These are phyloP conservation scores for Vireo griseus DNA, from an alignment of 2,797 vertebrate species.

Conservation along the genomic window DNA sequence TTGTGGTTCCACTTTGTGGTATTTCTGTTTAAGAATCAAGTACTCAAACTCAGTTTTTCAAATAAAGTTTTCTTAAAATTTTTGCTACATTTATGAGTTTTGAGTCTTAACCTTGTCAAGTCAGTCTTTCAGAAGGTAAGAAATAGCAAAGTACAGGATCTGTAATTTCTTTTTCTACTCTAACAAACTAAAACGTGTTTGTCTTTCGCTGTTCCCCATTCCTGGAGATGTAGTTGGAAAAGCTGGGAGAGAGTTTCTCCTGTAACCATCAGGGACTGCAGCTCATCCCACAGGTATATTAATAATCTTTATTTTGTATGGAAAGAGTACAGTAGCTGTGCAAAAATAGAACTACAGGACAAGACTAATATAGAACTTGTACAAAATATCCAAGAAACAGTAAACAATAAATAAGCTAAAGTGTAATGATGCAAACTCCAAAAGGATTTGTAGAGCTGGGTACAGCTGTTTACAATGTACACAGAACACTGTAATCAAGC, in stretches of 20 bases:
- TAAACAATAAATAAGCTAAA: slow-evolving; percentile 96
- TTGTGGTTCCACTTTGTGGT: not conserved
- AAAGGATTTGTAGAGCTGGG: slow-evolving; percentile 75
- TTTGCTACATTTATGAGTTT: not conserved
- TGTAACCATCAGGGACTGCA: not conserved
- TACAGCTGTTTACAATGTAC: slow-evolving; percentile 79
- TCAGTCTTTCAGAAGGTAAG: not conserved
- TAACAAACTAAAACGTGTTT: not conserved
- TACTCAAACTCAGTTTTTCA: not conserved
- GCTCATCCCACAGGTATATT: slow-evolving; percentile 58
- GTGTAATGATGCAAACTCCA: slow-evolving; percentile 83
- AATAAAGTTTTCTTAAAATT: not conserved
- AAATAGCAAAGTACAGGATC: not conserved
- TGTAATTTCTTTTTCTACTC: not conserved
- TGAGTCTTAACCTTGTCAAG: not conserved
- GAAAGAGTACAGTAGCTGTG: slow-evolving; percentile 94
- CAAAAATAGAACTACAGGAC: slow-evolving; percentile 94
- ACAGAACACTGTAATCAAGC: slow-evolving; percentile 77
- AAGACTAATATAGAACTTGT: slow-evolving; percentile 86
- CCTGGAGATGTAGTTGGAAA: not conserved
- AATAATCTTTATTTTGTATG: slow-evolving; percentile 78
- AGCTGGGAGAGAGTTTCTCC: not conserved
- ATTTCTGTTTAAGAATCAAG: not conserved
- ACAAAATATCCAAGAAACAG: slow-evolving; percentile 86
- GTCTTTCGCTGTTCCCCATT: not conserved